Evolutionary conservation across 2,888 invertebrate species (phyloP).

Genomic region (Napeogenes sylphis): DNA sequence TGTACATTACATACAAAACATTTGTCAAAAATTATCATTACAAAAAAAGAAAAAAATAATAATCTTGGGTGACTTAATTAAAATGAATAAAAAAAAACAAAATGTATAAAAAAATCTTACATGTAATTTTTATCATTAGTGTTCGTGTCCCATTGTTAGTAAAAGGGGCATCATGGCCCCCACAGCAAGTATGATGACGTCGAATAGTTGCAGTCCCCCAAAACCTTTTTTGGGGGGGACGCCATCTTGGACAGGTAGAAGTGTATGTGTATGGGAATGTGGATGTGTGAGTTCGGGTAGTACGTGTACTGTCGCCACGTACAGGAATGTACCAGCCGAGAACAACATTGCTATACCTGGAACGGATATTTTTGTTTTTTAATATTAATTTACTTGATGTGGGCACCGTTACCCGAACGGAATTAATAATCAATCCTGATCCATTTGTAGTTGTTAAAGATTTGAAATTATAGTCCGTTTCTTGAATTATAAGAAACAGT

Average conservation of each 20-base stretch:
- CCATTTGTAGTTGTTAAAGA: too few species aligned
- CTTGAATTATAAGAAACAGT: too few species aligned
- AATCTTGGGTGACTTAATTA: not conserved
- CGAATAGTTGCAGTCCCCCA: slow-evolving; percentile 83
- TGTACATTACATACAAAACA: too few species aligned
- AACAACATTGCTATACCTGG: slow-evolving; percentile 96
- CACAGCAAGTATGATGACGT: slow-evolving; percentile 88
- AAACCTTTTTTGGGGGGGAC: slow-evolving; percentile 49
- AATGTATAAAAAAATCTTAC: not conserved
- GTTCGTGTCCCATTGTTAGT: slow-evolving; percentile 94
- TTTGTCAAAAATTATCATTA: too few species aligned
- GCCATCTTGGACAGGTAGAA: slow-evolving; percentile 60
- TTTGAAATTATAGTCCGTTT: too few species aligned
- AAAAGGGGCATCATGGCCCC: slow-evolving; percentile 93
- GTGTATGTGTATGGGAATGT: slow-evolving; percentile 60
- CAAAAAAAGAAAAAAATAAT: too few species aligned
- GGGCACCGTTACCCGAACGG: too few species aligned
- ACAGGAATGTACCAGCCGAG: slow-evolving; percentile 98
- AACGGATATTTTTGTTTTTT: slow-evolving; percentile 30
- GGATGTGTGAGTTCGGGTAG: slow-evolving; percentile 91
- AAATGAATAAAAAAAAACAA: not conserved
- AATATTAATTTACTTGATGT: slow-evolving; percentile 35
- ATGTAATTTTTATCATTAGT: slow-evolving; percentile 63
- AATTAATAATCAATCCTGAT: too few species aligned
- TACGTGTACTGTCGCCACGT: slow-evolving; percentile 99